Base-by-base conservation (phyloP, 1,140 invertebrate species). In the Sycobia sp. region DNA sequence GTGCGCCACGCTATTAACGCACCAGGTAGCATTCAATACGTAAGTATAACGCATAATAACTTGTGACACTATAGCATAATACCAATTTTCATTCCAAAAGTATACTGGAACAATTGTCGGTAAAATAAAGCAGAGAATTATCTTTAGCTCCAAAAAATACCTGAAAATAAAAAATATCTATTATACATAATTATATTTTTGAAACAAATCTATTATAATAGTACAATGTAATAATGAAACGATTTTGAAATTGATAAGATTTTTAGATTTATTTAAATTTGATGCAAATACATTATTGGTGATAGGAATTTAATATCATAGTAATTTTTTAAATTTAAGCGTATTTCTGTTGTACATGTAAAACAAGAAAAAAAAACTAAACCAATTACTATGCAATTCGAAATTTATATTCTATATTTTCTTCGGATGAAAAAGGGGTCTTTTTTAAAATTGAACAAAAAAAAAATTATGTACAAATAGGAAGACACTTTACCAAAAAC, bases 1-100 rank as follows among this genome's bases (percentile, higher is more conserved):
- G 69, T 90, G 89, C 14, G 89, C 88, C 29, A 83, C 81, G 69
- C 85, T 87, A 73, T 91, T 91, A 4, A 90, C 88, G n/a, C 85
- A 76, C 87, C 88, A 90, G 9, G 89, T 90, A 41, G 80, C 78
- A 73, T 91, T 85, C 10, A 90, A 79, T 22, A 77, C 82, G 22
- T 83, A 69, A n/a, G 79, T 73, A 72, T 88, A 90, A 22, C 89
- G 78, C 20, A 87, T 73, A 10, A 88, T 67, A 10, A 75, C 79
- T 41, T 82, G 72, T 1, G 87, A 71, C 66, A 84, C 83, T 66
- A 83, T 85, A 1, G 85, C 76, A 53, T 78, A 81, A 50, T 75
- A 74, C 18, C 82, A 71, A 13, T 71, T 75, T 75, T 91, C 90
- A n/a, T 81, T 82, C 88, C 88, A 91, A n/a, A 84, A 73, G 54